phyloP scores from a whole-genome alignment of 2,113 vertebrate genomes.

The Cololabis saira region DNA sequence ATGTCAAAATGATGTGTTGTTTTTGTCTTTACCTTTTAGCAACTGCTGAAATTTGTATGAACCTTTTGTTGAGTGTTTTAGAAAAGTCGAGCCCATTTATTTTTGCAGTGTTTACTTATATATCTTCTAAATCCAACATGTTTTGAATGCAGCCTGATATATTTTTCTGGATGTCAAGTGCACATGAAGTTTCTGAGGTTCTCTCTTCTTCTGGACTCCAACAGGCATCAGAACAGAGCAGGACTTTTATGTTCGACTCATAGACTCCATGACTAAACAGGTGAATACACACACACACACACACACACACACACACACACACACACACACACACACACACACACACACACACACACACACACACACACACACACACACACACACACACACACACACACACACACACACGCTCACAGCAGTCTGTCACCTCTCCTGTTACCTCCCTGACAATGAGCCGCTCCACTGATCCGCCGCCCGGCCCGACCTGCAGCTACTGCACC shows the following conservation, averaged over 20 bases:
- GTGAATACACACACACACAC: conserved; percentile 46
- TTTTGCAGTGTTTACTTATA: too few relatives aligned
- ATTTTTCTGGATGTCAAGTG: not conserved
- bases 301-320: conserved; percentile 4
- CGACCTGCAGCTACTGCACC: conserved; percentile 78
- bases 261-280: conserved; percentile 81
- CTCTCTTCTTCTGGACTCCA: conserved; percentile 27
- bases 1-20: not conserved
- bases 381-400: conserved; percentile 12
- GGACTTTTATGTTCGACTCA: conserved; percentile 78
- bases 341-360: not conserved
- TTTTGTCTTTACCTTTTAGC: not conserved
- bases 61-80: not conserved
- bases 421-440: conserved; percentile 69
- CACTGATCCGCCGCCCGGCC: conserved; percentile 59
- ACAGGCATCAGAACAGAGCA: conserved; percentile 80
- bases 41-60: not conserved
- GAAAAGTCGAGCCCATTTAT: not conserved
- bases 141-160: not conserved
- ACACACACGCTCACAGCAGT: conserved; percentile 16
- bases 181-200: conserved; percentile 4
- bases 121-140: not conserved
- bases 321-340: not conserved
- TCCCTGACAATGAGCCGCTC: conserved; percentile 63
- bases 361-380: not conserved